A percentile compares a stretch with the other conserved stretches of the same genome.
These are phyloP conservation scores for Psophia crepitans DNA, from an alignment of 2,113 vertebrate genomes.

Conservation along the genomic window DNA sequence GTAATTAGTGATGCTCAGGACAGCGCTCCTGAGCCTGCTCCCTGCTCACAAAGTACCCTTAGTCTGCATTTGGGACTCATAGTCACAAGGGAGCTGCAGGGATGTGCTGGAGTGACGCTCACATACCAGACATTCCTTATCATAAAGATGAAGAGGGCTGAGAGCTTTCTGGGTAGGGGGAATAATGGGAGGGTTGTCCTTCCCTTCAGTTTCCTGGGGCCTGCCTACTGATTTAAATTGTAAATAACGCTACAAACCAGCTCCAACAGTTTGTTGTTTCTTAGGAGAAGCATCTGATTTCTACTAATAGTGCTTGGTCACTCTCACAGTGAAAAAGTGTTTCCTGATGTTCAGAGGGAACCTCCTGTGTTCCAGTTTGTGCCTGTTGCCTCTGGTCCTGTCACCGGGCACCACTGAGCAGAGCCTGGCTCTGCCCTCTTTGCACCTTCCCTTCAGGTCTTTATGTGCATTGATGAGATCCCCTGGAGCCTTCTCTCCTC, in stretches of 20 bases:
- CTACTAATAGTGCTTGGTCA: not conserved
- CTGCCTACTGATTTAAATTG: not conserved
- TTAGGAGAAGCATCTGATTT: not conserved
- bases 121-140: conserved; percentile 66
- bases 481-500: not conserved
- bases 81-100: not conserved
- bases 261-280: not conserved
- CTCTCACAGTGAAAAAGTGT: not conserved
- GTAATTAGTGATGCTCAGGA: not conserved
- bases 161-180: not conserved
- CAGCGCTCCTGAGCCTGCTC: not conserved
- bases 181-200: conserved; percentile 17
- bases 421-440: not conserved
- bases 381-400: not conserved
- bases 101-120: not conserved
- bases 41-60: not conserved
- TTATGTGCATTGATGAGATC: not conserved
- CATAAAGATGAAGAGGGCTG: not conserved
- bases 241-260: not conserved
- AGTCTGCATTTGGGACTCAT: not conserved
- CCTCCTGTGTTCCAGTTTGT: not conserved
- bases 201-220: not conserved
- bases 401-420: not conserved
- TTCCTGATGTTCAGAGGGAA: not conserved
- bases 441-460: not conserved